Evolutionary conservation across 2,888 invertebrate species (phyloP), one percentile per base, ranked within the genome.

Genomic region (Stomorhina lunata): DNA sequence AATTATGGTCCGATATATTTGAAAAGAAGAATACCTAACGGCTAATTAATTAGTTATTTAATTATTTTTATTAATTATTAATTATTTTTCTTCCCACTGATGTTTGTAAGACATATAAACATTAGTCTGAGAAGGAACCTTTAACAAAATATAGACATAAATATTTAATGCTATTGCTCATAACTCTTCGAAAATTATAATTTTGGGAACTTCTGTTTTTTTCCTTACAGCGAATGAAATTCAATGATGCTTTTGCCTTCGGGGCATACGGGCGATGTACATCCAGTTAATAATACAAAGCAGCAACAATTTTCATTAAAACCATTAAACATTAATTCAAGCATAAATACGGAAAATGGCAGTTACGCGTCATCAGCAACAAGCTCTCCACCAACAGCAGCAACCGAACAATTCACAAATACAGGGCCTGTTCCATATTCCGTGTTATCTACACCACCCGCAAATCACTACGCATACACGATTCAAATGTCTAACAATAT

Each of bases 161-260:
- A 20, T 48, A n/a, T 48, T 17, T 20, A 45, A 7, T 17, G 2
- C 7, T 15, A 6, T 45, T 20, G 9, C 17, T 0, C 9, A 4
- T 22, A 5, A 45, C 20, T 45, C 15, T 43, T 43, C n/a, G n/a
- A n/a, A n/a, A 17, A 7, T 37, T 43, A 0, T 53, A n/a, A 40
- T 37, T 48, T 61, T n/a, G n/a, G n/a, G n/a, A n/a, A n/a, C 9
- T 45, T 32, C 32, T 68, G 63, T 50, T 69, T 2, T 75, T 7
- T 78, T 7, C 29, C 22, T 81, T 86, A 53, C 85, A 88, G 89
- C 89, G 89, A 88, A 90, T 90, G 90, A 87, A 85, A 86, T 86
- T 88, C 86, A 89, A 90, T 87, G 87, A 91, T 91, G 91, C 88
- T 91, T 86, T 88, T 91, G 90, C 91, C 90, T 89, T 90, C 90